Percentiles rank a stretch among this genome's conserved stretches.
Conservation (phyloP, 2,797 vertebrate genomes). For the Enoplosus armatus region DNA sequence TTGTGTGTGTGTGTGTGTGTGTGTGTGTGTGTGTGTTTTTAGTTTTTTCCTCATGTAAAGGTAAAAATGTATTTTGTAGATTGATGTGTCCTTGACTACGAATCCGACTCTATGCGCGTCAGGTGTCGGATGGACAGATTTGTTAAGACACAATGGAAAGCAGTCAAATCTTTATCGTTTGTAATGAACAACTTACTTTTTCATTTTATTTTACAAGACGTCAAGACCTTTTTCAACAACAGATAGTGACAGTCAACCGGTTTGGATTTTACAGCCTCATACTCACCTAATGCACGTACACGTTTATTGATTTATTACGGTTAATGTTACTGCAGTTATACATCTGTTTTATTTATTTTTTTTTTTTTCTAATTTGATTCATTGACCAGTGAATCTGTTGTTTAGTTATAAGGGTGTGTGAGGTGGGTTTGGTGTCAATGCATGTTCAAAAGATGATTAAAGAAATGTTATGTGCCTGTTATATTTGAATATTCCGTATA, state of each 20-base stretch:
- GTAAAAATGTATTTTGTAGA: too few relatives aligned
- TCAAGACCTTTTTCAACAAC: too few relatives aligned
- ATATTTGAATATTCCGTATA: neutral
- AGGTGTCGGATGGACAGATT: neutral
- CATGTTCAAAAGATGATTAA: too few relatives aligned
- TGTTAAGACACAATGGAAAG: neutral
- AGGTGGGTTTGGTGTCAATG: neutral
- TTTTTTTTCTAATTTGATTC: neutral
- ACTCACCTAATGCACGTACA: too few relatives aligned
- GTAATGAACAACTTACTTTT: neutral
- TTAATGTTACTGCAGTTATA: too few relatives aligned
- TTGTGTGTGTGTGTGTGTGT: neutral
- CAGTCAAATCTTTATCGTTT: neutral
- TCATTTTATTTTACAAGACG: too few relatives aligned
- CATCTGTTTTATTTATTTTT: too few relatives aligned
- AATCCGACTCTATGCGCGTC: neutral
- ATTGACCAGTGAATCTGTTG: neutral
- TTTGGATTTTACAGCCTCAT: too few relatives aligned
- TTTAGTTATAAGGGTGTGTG: neutral
- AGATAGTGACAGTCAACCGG: too few relatives aligned
- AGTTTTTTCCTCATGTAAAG: neutral
- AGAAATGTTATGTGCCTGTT: too few relatives aligned
- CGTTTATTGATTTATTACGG: too few relatives aligned
- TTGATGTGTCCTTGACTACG: neutral
- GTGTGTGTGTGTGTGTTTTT: neutral